Evolutionary conservation across 1,140 invertebrate genomes (phyloP).

Genomic region (Drosophila malerkotliana): DNA sequence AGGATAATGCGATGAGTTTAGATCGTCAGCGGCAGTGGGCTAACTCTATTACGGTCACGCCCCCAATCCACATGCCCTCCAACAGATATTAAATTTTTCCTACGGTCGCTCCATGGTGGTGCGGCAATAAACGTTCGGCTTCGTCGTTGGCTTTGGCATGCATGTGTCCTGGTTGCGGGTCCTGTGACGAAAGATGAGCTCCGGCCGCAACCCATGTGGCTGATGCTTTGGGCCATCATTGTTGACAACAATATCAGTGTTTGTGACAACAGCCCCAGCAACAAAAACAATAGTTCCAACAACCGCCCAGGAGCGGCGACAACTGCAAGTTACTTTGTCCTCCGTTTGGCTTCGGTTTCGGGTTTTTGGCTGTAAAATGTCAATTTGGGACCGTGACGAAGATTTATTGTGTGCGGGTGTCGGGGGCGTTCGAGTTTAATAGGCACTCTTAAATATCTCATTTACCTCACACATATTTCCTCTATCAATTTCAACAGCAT

Average conservation of each 20-base stretch:
- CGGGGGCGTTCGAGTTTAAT: slow-evolving; percentile 42
- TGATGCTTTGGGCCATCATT: slow-evolving; percentile 79
- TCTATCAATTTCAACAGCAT: slow-evolving; percentile 28
- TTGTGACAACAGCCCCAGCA: slow-evolving; percentile 53
- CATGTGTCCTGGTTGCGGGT: slow-evolving; percentile 28
- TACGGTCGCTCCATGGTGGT: slow-evolving; percentile 22
- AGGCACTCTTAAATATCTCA: slow-evolving; percentile 58
- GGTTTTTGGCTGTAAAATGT: slow-evolving; percentile 75
- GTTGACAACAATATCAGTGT: slow-evolving; percentile 77
- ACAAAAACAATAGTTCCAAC: slow-evolving; percentile 24
- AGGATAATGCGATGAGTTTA: slow-evolving; percentile 71
- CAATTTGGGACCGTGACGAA: slow-evolving; percentile 81
- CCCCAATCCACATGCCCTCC: slow-evolving; percentile 33
- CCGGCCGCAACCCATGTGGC: slow-evolving; percentile 71
- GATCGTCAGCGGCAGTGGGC: slow-evolving; percentile 59
- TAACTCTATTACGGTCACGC: slow-evolving; percentile 65
- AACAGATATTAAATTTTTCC: slow-evolving; percentile 70
- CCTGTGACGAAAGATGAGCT: slow-evolving; percentile 65
- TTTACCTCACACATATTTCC: slow-evolving; percentile 26
- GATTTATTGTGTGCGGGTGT: slow-evolving; percentile 74
- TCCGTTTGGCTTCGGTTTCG: slow-evolving; percentile 40
- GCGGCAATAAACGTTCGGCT: slow-evolving; percentile 56
- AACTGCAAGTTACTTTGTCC: slow-evolving; percentile 64
- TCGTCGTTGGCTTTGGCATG: slow-evolving; percentile 12
- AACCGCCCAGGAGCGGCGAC: slow-evolving; percentile 2